A percentile compares a stretch with the other conserved stretches of the same genome.
phyloP scores from a whole-genome alignment of 2,888 invertebrate genomes.

The Hofmannophila pseudospretella region DNA sequence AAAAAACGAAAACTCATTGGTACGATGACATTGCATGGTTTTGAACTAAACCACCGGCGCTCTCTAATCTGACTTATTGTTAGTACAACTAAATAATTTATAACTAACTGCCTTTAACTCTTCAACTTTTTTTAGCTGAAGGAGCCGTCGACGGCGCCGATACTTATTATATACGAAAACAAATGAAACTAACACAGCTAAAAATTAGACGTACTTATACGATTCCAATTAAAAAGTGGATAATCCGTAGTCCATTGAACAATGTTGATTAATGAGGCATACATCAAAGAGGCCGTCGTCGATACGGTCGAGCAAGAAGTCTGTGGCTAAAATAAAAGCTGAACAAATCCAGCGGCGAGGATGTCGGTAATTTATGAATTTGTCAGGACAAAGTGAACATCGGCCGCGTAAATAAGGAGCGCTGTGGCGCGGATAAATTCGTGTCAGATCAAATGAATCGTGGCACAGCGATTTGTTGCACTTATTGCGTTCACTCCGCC shows the following conservation, averaged over 20 bases:
- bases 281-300: slow-evolving; percentile 61
- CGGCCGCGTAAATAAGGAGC: slow-evolving; percentile 71
- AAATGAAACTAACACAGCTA: too few species aligned
- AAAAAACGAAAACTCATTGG: too few species aligned
- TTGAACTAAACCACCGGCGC: too few species aligned
- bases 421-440: slow-evolving; percentile 68
- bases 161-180: too few species aligned
- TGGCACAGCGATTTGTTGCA: slow-evolving; percentile 64
- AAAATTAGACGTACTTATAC: too few species aligned
- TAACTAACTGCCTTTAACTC: too few species aligned
- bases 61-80: too few species aligned
- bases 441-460: slow-evolving; percentile 77
- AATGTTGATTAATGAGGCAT: slow-evolving; percentile 43
- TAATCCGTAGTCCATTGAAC: slow-evolving; percentile 22
- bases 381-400: slow-evolving; percentile 71
- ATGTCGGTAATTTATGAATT: slow-evolving; percentile 78
- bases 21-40: too few species aligned
- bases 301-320: slow-evolving; percentile 60
- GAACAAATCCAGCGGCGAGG: slow-evolving; percentile 55
- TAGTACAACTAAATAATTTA: too few species aligned
- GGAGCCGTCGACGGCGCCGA: too few species aligned
- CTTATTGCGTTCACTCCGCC: slow-evolving; percentile 45
- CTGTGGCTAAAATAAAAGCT: slow-evolving; percentile 65
- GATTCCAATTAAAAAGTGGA: too few species aligned
- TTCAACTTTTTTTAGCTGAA: too few species aligned